These are phyloP conservation scores for Bimastos eiseni DNA, from an alignment of 2,888 invertebrate genomes.

Conservation along the genomic window DNA sequence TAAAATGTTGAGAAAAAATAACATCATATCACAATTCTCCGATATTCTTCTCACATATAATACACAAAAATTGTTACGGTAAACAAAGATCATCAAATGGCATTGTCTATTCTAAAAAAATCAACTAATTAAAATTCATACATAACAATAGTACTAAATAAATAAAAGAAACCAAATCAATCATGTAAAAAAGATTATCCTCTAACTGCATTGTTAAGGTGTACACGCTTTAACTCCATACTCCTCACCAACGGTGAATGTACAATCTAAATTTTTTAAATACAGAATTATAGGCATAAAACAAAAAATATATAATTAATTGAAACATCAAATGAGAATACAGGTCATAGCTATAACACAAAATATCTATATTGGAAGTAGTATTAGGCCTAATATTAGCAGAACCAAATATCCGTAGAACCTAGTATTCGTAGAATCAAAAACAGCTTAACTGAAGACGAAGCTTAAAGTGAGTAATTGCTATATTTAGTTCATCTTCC, in stretches of 20 bases:
- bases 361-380: not conserved
- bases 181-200: no score
- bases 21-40: not conserved
- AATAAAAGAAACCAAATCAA: not conserved
- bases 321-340: not conserved
- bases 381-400: no score
- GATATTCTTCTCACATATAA: not conserved
- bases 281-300: not conserved
- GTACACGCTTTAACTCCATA: no score
- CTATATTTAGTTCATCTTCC: no score
- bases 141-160: not conserved
- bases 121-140: not conserved
- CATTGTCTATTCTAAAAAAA: not conserved
- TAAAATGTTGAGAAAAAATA: not conserved
- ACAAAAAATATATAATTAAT: not conserved
- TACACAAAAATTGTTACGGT: not conserved
- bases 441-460: not conserved
- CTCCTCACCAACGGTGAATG: no score
- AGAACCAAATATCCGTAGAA: not conserved
- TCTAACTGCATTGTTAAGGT: no score
- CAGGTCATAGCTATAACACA: not conserved
- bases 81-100: not conserved
- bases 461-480: not conserved
- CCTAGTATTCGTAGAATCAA: not conserved
- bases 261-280: not conserved